Evolutionary conservation across 2,888 invertebrate species (phyloP), one percentile per base, ranked within the genome.

Genomic region (Leptodirus hochenwartii): DNA sequence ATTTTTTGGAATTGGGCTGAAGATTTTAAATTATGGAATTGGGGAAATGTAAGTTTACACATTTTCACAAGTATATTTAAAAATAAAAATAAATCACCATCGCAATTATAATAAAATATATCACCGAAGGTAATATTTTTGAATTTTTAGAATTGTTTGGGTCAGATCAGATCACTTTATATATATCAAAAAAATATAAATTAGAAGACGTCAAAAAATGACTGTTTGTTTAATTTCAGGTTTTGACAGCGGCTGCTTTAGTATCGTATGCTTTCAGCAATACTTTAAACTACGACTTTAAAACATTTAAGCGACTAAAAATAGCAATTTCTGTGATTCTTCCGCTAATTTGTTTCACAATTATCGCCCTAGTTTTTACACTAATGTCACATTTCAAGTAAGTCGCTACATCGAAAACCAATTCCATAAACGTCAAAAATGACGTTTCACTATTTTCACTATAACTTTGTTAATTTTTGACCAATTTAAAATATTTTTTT

Each of bases 341-440:
- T 17, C 54, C 56, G 2, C 34, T 57, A 15, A 29, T 53, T 15
- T 49, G 54, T 34, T 58, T 58, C 41, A 41, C 45, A 17, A 40
- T 48, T 10, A 44, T 53, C 22, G 46, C 50, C 25, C 39, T 50
- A 9, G 46, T 58, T 4, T 57, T 57, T 38, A 54, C 56, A 5
- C 40, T 59, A 33, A 56, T 60, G 53, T 55, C 55, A 3, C 53
- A 53, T 32, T 55, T 53, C 41, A 50, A 53, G 60, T 59, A 48
- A 47, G 44, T 8, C n/a, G n/a, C n/a, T n/a, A 8, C 8, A 20
- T 20, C 20, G 20, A 20, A 20, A 8, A n/a, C 11, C 25, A 38
- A 14, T 12, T 12, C 22, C 14, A 15, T 17, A 10, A 11, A 4
- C 15, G 15, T 14, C 20, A 25, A 22, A 28, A 17, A 22, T 9